Conservation (phyloP, 2,797 vertebrate genomes). For the Gorsachius magnificus region DNA sequence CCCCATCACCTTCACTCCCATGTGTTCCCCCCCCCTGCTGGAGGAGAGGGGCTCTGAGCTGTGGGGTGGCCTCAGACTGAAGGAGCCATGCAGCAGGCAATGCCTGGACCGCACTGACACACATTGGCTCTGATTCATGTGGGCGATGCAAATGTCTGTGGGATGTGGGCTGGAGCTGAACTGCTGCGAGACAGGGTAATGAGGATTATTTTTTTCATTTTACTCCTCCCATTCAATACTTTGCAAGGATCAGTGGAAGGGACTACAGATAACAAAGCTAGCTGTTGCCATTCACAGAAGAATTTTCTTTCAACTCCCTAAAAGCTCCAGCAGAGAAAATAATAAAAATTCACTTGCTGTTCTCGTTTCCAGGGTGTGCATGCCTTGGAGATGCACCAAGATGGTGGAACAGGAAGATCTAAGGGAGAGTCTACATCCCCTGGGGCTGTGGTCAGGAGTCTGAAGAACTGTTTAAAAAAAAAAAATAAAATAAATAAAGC, state of each 20-base stretch:
- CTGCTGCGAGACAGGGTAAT: background rate
- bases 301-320: background rate
- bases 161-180: background rate
- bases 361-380: background rate
- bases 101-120: background rate
- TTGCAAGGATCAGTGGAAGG: background rate
- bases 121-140: rapidly evolving
- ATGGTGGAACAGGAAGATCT: background rate
- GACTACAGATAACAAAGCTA: background rate
- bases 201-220: background rate
- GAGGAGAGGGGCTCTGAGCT: background rate
- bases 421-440: background rate
- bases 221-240: background rate
- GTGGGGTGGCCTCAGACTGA: rapidly evolving
- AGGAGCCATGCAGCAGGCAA: background rate
- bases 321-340: background rate
- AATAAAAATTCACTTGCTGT: background rate
- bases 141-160: background rate
- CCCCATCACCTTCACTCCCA: background rate
- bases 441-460: background rate
- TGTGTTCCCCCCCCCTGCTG: rapidly evolving
- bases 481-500: background rate
- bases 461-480: background rate
- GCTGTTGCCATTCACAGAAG: background rate
- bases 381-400: background rate